Percentiles rank a stretch among this genome's conserved stretches.
These are phyloP conservation scores for Lasiommata megera DNA, from an alignment of 2,888 invertebrate genomes.

Conservation along the genomic window DNA sequence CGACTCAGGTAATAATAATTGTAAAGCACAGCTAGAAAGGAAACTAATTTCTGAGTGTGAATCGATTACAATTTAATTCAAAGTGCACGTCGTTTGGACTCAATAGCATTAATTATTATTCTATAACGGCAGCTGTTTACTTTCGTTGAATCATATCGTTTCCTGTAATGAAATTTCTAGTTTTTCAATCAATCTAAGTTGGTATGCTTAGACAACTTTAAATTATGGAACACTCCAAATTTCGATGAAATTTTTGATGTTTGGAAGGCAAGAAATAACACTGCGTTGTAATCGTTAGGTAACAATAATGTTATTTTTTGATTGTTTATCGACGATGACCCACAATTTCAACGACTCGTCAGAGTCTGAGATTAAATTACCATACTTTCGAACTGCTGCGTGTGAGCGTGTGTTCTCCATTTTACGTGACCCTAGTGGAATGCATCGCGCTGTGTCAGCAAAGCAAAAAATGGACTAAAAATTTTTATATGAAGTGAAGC, in stretches of 20 bases:
- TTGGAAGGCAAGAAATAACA: no score
- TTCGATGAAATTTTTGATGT: no score
- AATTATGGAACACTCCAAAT: no score
- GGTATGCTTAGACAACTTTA: neutral
- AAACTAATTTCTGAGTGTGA: constrained; percentile 59
- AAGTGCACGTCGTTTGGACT: constrained; percentile 59
- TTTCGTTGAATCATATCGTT: constrained; percentile 70
- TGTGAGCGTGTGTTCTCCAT: neutral
- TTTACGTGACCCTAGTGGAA: neutral
- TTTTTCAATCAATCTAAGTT: constrained; percentile 8
- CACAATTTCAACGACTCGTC: neutral
- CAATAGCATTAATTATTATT: constrained; percentile 71
- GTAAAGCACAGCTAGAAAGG: constrained; percentile 75
- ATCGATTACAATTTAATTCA: constrained; percentile 78
- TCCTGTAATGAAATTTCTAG: constrained; percentile 54
- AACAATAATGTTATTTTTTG: neutral
- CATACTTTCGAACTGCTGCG: neutral
- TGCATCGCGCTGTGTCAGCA: neutral
- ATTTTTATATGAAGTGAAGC: no score
- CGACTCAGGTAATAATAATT: constrained; percentile 59
- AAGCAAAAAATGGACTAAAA: no score
- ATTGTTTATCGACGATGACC: neutral
- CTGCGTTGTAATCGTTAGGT: no score
- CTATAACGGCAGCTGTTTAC: constrained; percentile 73
- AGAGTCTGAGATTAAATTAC: neutral